phyloP scores from a whole-genome alignment of 2,888 invertebrate genomes.

The Pteria penguin region DNA sequence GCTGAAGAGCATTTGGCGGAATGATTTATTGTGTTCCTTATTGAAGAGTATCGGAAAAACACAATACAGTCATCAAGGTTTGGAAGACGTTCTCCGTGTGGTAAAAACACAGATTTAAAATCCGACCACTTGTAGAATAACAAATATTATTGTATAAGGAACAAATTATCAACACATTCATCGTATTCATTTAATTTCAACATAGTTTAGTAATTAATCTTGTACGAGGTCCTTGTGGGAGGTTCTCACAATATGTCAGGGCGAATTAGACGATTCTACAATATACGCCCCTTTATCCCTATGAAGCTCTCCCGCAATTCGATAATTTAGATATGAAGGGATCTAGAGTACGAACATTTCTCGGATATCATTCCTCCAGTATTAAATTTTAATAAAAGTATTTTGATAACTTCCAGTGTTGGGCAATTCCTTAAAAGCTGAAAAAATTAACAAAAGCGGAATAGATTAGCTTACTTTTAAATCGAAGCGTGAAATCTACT shows the following conservation, averaged over 20 bases:
- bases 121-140: conserved; percentile 19
- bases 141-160: conserved; percentile 20
- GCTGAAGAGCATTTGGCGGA: too few relatives aligned
- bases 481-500: too few relatives aligned
- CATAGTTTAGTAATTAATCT: conserved; percentile 33
- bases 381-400: background rate
- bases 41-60: background rate
- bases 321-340: background rate
- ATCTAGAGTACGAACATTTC: too few relatives aligned
- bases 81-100: conserved; percentile 15
- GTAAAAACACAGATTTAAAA: conserved; percentile 21
- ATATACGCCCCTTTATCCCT: background rate
- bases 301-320: background rate
- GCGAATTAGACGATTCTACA: too few relatives aligned
- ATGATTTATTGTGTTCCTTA: background rate
- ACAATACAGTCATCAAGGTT: background rate
- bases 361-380: too few relatives aligned
- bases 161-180: conserved; percentile 10
- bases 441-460: too few relatives aligned
- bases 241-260: conserved; percentile 8
- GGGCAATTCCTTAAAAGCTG: background rate
- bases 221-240: conserved; percentile 9
- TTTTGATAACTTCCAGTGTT: background rate
- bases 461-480: too few relatives aligned
- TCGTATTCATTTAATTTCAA: conserved; percentile 24